Evolutionary conservation across 1,140 invertebrate species (phyloP).

Genomic region (Augochlora pura): DNA sequence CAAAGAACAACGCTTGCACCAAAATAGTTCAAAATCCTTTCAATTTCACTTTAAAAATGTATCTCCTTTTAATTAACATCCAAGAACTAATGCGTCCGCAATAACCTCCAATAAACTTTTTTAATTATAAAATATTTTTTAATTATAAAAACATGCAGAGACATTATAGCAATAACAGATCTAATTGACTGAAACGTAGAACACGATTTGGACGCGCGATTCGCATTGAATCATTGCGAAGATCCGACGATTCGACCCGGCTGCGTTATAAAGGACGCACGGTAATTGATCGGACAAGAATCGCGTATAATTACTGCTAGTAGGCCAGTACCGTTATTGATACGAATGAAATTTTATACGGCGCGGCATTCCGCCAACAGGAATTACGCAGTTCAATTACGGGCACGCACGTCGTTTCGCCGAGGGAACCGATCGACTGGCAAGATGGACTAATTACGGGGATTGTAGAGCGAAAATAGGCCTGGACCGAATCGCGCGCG

Average conservation of each 20-base stretch:
- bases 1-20: no score
- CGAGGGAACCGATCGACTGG: not conserved
- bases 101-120: no score
- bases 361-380: conserved; percentile 8
- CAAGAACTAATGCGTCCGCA: no score
- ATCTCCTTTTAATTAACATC: no score
- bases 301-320: not conserved
- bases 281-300: not conserved
- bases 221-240: not conserved
- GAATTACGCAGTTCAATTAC: conserved; percentile 34
- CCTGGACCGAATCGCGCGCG: not conserved
- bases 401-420: not conserved
- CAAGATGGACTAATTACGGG: conserved; percentile 8
- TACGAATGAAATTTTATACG: conserved; percentile 12
- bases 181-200: no score
- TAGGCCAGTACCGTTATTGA: conserved; percentile 2
- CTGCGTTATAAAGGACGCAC: not conserved
- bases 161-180: no score
- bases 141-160: no score
- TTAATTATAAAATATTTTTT: no score
- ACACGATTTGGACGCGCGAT: no score
- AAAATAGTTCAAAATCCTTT: no score
- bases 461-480: not conserved
- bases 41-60: no score
- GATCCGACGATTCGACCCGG: not conserved